Percentiles rank a stretch among this genome's conserved stretches.
These are phyloP conservation scores for Aix galericulata DNA, from an alignment of 2,113 vertebrate genomes.

Conservation along the genomic window DNA sequence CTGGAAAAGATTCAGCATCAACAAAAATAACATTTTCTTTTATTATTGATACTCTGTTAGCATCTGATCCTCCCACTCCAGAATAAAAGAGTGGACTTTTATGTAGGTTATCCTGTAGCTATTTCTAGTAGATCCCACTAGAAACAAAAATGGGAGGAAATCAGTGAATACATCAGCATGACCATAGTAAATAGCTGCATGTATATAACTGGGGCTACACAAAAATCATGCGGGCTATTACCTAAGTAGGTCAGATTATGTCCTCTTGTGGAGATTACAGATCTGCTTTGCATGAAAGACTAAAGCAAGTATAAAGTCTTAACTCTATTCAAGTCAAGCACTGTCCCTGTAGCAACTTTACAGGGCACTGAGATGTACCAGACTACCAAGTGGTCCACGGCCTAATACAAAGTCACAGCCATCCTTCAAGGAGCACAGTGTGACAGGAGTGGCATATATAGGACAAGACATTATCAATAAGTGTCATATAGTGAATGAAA, in stretches of 20 bases:
- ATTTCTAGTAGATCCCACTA: neutral
- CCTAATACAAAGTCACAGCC: neutral
- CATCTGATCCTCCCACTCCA: neutral
- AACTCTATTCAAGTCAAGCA: neutral
- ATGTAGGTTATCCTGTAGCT: neutral
- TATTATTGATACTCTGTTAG: neutral
- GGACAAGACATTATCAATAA: neutral
- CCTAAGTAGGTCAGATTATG: neutral
- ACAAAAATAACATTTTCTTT: neutral
- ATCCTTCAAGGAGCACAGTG: neutral
- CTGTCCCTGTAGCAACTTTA: neutral
- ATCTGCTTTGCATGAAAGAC: neutral
- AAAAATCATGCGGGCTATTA: neutral
- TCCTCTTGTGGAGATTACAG: neutral
- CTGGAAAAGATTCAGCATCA: neutral
- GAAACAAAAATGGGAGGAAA: neutral
- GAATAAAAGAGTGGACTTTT: neutral
- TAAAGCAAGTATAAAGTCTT: neutral
- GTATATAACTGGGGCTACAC: neutral
- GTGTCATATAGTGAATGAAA: neutral
- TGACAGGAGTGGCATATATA: neutral
- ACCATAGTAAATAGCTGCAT: neutral
- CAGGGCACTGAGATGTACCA: neutral
- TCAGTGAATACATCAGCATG: neutral
- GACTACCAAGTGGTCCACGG: neutral